Base-by-base conservation (phyloP, 1,140 invertebrate genomes). In the Drosophila ogumai region DNA sequence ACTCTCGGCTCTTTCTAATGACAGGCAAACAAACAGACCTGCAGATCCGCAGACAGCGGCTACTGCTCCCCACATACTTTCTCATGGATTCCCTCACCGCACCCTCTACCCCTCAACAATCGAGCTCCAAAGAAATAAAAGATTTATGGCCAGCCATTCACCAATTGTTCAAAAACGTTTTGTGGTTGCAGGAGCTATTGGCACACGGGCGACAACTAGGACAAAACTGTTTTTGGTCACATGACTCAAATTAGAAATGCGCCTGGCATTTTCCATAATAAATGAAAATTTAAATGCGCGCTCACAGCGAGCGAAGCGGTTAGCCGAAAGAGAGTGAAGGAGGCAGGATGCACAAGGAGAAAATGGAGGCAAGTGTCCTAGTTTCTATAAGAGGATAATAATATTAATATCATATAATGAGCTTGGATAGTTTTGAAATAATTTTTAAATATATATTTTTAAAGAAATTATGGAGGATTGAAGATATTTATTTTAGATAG, bases 211-310 rank as follows among this genome's bases (percentile, higher is more conserved):
- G 82, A 87, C 84, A 87, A 87, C 84, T 87, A 88, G 82, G 82
- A 88, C 84, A 87, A 87, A 87, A 88, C 82, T 87, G 84, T 88
- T 87, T 87, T 87, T 88, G 82, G 82, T 87, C 82, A 87, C 79
- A 87, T 84, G 84, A 87, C 75, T 82, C 66, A 86, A 86, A 86
- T 88, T 87, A 88, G 85, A 87, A 87, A 87, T 87, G 82, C 80
- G 65, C 50, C 57, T 72, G 50, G 60, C 74, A 71, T 68, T 73
- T 73, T 73, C 67, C 67, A 87, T 79, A 84, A 87, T 88, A 87
- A 87, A 87, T 82, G 80, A 88, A 88, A 87, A 87, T 87, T 88
- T 86, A 84, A 87, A 87, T 87, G 80, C 67, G 67, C 84, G 67
- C 41, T 36, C 79, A 73, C 47, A 68, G 40, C 66, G 50, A 67